Evolutionary conservation across 2,888 invertebrate genomes (phyloP).

Genomic region (Empis stercorea): DNA sequence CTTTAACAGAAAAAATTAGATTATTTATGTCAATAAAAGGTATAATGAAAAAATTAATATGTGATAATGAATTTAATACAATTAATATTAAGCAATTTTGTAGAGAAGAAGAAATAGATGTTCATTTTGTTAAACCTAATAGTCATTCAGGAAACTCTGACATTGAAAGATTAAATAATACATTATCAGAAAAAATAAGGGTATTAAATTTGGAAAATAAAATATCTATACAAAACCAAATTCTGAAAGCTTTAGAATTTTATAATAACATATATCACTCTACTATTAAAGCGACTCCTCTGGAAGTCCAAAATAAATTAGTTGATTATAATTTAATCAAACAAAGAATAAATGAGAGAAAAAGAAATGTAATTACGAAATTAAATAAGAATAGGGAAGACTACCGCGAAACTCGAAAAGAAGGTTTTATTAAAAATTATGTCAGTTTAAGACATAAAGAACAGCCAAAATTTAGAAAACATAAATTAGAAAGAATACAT

Average conservation of each 20-base stretch:
- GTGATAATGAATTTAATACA: background rate
- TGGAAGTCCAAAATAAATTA: background rate
- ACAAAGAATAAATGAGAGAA: background rate
- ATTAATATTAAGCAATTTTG: background rate
- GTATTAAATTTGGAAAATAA: background rate
- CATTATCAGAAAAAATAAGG: background rate
- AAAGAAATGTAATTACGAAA: background rate
- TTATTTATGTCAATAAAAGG: background rate
- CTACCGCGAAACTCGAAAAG: background rate
- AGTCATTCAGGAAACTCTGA: background rate
- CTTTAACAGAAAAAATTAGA: background rate
- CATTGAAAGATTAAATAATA: background rate
- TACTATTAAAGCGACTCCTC: background rate
- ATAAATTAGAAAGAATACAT: slow-evolving; percentile 1
- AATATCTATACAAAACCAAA: background rate
- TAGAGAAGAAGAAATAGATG: background rate
- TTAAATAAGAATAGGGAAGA: background rate
- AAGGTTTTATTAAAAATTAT: slow-evolving; percentile 1
- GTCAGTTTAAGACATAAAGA: slow-evolving; percentile 3
- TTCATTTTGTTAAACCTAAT: background rate
- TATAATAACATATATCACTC: background rate
- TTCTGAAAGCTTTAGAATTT: background rate
- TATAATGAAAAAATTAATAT: background rate
- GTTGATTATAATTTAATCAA: background rate
- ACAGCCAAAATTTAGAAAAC: slow-evolving; percentile 5